Conservation (phyloP, 2,888 invertebrate species). For the Orthosia gothica region DNA sequence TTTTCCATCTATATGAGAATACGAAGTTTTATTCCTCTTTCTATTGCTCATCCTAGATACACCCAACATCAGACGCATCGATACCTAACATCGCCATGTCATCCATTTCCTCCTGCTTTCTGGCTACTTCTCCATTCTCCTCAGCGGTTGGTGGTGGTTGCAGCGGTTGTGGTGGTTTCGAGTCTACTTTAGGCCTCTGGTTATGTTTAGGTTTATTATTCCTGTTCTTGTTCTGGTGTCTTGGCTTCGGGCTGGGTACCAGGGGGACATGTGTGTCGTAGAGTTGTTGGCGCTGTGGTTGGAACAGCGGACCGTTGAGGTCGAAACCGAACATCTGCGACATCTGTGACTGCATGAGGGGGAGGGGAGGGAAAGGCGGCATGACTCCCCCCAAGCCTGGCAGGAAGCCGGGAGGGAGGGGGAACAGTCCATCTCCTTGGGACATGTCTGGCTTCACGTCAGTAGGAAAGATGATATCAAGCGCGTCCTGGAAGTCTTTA, state of each 20-base stretch:
- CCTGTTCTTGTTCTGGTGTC: slow-evolving; percentile 59
- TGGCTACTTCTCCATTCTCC: slow-evolving; percentile 65
- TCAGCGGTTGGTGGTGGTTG: slow-evolving; percentile 34
- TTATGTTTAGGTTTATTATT: slow-evolving; percentile 49
- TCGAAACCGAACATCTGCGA: slow-evolving; percentile 85
- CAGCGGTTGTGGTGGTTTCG: neutral
- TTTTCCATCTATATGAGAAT: neutral
- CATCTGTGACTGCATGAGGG: slow-evolving; percentile 76
- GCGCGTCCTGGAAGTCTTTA: slow-evolving; percentile 93
- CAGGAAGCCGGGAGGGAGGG: slow-evolving; percentile 71
- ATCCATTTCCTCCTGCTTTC: slow-evolving; percentile 92
- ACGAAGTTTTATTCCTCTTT: slow-evolving; percentile 16
- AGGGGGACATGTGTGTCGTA: slow-evolving; percentile 86
- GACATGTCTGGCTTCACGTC: slow-evolving; percentile 76
- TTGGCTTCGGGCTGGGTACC: slow-evolving; percentile 72
- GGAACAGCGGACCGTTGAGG: slow-evolving; percentile 79
- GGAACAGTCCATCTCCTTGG: slow-evolving; percentile 64
- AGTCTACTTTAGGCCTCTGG: slow-evolving; percentile 27
- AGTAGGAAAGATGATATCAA: slow-evolving; percentile 93
- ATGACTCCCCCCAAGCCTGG: slow-evolving; percentile 70
- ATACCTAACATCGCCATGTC: slow-evolving; percentile 97
- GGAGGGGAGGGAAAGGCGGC: slow-evolving; percentile 73
- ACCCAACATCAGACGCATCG: slow-evolving; percentile 95
- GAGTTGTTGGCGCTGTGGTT: slow-evolving; percentile 76
- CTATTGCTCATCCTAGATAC: slow-evolving; percentile 34